Percentiles rank a stretch among this genome's conserved stretches.
phyloP scores from a whole-genome alignment of 2,888 invertebrate genomes.

The Meiosimyza decipiens region DNA sequence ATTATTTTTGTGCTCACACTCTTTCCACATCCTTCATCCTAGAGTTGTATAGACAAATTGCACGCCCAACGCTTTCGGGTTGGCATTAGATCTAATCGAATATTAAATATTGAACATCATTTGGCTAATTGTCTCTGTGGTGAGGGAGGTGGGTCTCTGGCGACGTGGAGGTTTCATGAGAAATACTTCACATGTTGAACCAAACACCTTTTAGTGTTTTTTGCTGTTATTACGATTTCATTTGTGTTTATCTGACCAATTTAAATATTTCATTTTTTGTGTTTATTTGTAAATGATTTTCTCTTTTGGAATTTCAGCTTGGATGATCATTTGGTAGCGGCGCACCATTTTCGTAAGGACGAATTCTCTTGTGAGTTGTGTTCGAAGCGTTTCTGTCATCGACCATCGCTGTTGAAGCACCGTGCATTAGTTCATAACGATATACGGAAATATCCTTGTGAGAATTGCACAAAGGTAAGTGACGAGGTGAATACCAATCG shows the following conservation, averaged over 20 bases:
- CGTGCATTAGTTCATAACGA: constrained; percentile 84
- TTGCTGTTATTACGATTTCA: constrained; percentile 4
- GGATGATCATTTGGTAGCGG: constrained; percentile 82
- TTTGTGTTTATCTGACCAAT: constrained; percentile 22
- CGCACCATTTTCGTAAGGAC: constrained; percentile 81
- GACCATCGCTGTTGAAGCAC: constrained; percentile 84
- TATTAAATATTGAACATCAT: constrained; percentile 67
- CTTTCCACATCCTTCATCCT: neutral
- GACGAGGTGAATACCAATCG: constrained; percentile 31
- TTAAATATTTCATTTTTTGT: constrained; percentile 12
- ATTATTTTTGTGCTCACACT: constrained; percentile 15
- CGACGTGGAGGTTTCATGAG: constrained; percentile 50
- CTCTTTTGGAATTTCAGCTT: constrained; percentile 73
- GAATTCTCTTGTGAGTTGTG: constrained; percentile 88
- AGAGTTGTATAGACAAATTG: constrained; percentile 11
- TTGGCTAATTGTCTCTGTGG: constrained; percentile 62
- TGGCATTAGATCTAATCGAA: constrained; percentile 59
- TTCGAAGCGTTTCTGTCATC: constrained; percentile 83
- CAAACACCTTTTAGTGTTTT: neutral
- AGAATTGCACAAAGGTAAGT: constrained; percentile 87
- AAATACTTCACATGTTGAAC: constrained; percentile 56
- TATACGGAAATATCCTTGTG: constrained; percentile 89
- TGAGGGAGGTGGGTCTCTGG: neutral
- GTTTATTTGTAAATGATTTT: neutral
- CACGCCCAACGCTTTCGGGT: constrained; percentile 21